Conservation (phyloP, 1,140 invertebrate genomes). For the Panulirus ornatus region DNA sequence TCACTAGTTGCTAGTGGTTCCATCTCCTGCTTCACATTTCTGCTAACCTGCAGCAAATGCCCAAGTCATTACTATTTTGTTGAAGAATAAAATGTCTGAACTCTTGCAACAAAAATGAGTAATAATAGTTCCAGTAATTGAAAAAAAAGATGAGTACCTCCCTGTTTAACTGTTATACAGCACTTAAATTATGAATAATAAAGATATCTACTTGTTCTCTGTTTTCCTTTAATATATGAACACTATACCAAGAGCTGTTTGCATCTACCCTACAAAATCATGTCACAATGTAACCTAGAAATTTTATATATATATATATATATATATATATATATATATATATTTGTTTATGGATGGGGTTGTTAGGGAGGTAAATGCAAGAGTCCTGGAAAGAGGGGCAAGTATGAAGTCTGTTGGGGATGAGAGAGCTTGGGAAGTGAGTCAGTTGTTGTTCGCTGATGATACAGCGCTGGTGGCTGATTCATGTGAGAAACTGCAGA, state of each 20-base stretch:
- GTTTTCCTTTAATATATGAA: neutral
- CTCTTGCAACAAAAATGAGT: neutral
- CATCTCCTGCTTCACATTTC: slow-evolving; percentile 42
- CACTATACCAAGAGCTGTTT: neutral
- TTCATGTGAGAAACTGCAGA: no score
- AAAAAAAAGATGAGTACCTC: neutral
- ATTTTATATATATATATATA: neutral
- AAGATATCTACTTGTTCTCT: neutral
- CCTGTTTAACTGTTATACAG: neutral
- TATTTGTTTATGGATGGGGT: no score
- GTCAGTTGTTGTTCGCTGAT: no score
- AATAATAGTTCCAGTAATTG: no score
- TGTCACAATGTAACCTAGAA: neutral
- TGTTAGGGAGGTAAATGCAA: no score
- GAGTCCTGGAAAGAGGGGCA: no score
- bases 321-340: neutral
- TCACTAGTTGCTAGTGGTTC: slow-evolving; percentile 30
- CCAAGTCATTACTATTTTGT: neutral
- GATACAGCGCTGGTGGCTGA: no score
- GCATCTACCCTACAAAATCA: neutral
- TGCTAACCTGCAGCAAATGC: neutral
- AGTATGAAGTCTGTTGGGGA: no score
- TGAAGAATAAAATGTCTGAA: neutral
- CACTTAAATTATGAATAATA: neutral
- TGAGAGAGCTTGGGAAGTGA: no score